Evolutionary conservation across 2,888 invertebrate genomes (phyloP).

Genomic region (Parthenolecanium corni): DNA sequence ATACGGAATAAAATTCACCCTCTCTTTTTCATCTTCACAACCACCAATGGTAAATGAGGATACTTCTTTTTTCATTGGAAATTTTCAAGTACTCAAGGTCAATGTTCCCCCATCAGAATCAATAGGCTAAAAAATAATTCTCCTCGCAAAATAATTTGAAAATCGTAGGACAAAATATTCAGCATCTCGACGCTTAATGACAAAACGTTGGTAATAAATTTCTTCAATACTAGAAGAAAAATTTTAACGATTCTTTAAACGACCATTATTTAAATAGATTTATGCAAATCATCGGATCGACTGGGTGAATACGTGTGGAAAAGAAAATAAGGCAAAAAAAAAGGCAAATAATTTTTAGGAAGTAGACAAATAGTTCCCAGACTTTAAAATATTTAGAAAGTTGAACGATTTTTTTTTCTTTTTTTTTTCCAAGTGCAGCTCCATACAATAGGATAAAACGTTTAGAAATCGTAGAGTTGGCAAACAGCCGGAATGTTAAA

Average conservation of each 20-base stretch:
- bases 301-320: neutral
- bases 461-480: conserved; percentile 16
- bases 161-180: too few species aligned
- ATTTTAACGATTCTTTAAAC: neutral
- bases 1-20: too few species aligned
- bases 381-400: conserved; percentile 24
- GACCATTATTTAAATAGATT: conserved; percentile 20
- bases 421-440: neutral
- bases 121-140: too few species aligned
- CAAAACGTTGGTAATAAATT: too few species aligned
- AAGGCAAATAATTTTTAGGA: conserved; percentile 6
- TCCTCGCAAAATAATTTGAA: too few species aligned
- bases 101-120: too few species aligned
- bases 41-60: too few species aligned
- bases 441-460: neutral
- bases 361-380: conserved; percentile 24
- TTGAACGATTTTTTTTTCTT: neutral
- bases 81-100: too few species aligned
- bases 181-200: too few species aligned
- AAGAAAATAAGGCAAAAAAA: neutral
- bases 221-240: too few species aligned
- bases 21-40: too few species aligned
- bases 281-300: conserved; percentile 11
- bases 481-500: conserved; percentile 16
- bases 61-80: too few species aligned